Evolutionary conservation across 2,113 vertebrate species (phyloP).

Genomic region (Rafetus swinhoei): DNA sequence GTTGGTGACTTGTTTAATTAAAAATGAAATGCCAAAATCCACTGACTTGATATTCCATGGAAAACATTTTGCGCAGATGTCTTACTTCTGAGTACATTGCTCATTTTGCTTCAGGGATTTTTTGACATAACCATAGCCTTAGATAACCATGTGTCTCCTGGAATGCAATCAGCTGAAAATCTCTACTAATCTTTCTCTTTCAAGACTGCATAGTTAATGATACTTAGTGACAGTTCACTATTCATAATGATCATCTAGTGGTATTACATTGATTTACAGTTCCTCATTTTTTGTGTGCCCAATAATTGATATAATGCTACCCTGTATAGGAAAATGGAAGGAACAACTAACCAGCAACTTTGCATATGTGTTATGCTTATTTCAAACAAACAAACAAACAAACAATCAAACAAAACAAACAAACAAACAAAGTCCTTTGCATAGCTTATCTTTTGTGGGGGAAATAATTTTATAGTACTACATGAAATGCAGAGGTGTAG

Average conservation of each 20-base stretch:
- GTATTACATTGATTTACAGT: neutral
- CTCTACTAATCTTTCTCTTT: neutral
- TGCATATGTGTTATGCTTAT: neutral
- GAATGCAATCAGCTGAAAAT: neutral
- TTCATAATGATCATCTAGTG: neutral
- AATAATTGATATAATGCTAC: neutral
- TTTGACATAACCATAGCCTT: neutral
- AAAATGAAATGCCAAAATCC: neutral
- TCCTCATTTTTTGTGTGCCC: neutral
- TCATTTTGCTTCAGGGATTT: fast-evolving
- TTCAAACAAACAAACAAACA: neutral
- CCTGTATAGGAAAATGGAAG: neutral
- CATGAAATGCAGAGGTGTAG: too few relatives aligned
- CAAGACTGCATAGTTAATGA: neutral
- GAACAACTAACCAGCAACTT: neutral
- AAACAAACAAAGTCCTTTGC: neutral
- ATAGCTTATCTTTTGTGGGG: neutral
- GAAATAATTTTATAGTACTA: neutral
- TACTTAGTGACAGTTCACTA: neutral
- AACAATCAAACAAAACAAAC: neutral
- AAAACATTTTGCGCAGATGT: neutral
- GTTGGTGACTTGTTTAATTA: neutral
- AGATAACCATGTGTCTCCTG: neutral
- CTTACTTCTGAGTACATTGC: neutral
- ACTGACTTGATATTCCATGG: neutral